Evolutionary conservation across 2,888 invertebrate genomes (phyloP), one percentile per base, ranked within the genome.

Genomic region (Chymomyza procnemis): DNA sequence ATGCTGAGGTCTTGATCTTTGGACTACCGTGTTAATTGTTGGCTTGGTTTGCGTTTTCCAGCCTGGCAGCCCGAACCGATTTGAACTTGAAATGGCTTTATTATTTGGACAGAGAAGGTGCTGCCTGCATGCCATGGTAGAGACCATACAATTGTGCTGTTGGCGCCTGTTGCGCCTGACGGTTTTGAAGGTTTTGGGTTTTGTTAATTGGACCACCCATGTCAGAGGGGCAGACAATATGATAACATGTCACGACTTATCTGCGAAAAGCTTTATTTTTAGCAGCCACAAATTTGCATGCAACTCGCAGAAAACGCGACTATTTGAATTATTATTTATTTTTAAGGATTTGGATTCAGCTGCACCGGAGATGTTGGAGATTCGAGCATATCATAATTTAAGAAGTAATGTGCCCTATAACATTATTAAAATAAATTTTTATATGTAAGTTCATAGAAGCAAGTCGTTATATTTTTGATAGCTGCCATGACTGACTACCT

Each of bases 21-120:
- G 87, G 88, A 89, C 89, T 87, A 78, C 82, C 86, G 88, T 90
- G 90, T 90, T 90, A 90, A 90, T 90, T 90, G 90, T 86, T 87
- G 85, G 66, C 63, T 16, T 64, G 72, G 61, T 66, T 21, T 60
- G 57, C 59, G 58, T 56, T 21, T 61, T 50, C 61, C 62, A 56
- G 54, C 63, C 62, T 61, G 68, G 19, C 65, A 54, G 57, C 58
- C 30, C 19, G 75, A 80, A 79, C 79, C 75, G 84, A 79, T 84
- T 83, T 83, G 79, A 83, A 79, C 85, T 69, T 74, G 74, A 85
- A 83, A 85, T 85, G 84, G 85, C 84, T 85, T 84, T 85, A 85
- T 85, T 85, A 84, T 73, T 74, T 69, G 54, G 61, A 55, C 59
- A 60, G 75, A 75, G 76, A 73, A 76, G 76, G 67, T 71, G 60